Evolutionary conservation across 2,888 invertebrate genomes (phyloP).

Genomic region (Stenodema calcarata): DNA sequence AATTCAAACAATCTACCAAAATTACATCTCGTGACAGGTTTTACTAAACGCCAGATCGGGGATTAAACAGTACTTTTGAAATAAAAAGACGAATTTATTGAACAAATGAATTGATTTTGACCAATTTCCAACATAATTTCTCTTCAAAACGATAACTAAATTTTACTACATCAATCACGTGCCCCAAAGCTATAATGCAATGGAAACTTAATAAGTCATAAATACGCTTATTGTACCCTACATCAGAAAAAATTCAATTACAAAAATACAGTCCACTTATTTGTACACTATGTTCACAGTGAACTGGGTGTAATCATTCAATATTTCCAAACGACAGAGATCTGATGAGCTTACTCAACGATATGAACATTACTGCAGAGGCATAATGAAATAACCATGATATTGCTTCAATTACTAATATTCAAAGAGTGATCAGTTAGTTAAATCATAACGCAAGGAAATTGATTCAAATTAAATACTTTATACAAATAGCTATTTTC

Average conservation of each 20-base stretch:
- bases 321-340: neutral
- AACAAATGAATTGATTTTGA: conserved; percentile 4
- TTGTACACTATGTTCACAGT: conserved; percentile 55
- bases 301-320: conserved; percentile 13
- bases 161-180: conserved; percentile 28
- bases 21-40: too few relatives aligned
- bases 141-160: neutral
- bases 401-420: conserved; percentile 1
- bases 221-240: conserved; percentile 7
- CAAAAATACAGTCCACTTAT: conserved; percentile 43
- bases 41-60: neutral
- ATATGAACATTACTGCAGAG: conserved; percentile 23
- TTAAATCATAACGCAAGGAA: neutral
- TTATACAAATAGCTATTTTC: neutral
- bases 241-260: conserved; percentile 29
- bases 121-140: conserved; percentile 14
- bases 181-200: conserved; percentile 39
- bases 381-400: conserved; percentile 4
- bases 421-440: neutral
- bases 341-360: conserved; percentile 10
- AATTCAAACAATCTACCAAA: too few relatives aligned
- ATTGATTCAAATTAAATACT: neutral
- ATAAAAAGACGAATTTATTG: conserved; percentile 27
- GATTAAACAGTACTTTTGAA: neutral
- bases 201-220: conserved; percentile 18